These are phyloP conservation scores for Grammomys dolichurus DNA, from an alignment of 2,113 vertebrate genomes.

Conservation along the genomic window DNA sequence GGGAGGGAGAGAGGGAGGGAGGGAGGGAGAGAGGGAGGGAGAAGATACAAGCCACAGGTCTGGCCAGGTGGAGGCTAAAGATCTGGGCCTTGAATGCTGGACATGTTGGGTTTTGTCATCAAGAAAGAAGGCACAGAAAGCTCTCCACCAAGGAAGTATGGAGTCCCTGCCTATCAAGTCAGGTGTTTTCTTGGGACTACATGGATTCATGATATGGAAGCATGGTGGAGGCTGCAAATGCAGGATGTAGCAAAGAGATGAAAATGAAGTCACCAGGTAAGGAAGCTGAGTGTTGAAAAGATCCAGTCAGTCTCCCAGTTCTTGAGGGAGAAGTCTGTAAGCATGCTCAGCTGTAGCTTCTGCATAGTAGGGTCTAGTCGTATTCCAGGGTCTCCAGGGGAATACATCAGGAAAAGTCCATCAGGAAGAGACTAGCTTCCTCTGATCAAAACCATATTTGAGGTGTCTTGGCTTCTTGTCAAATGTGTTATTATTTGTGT, in stretches of 20 bases:
- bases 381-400: not conserved
- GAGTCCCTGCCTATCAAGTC: not conserved
- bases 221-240: not conserved
- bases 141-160: not conserved
- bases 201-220: not conserved
- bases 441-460: no score
- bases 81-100: not conserved
- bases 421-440: no score
- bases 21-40: no score
- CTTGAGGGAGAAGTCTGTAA: not conserved
- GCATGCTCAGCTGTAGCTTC: not conserved
- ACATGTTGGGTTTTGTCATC: not conserved
- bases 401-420: not conserved
- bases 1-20: no score
- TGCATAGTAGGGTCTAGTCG: not conserved
- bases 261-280: not conserved
- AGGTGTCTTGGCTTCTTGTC: not conserved
- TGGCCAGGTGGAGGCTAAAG: not conserved
- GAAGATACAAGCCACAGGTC: not conserved
- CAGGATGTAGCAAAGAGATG: not conserved
- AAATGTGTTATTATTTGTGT: conserved; percentile 63
- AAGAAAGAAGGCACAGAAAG: not conserved
- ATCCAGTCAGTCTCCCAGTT: not conserved
- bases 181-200: not conserved
- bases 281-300: not conserved